phyloP scores from a whole-genome alignment of 2,888 invertebrate genomes.

The Thecocarcelia acutangulata region DNA sequence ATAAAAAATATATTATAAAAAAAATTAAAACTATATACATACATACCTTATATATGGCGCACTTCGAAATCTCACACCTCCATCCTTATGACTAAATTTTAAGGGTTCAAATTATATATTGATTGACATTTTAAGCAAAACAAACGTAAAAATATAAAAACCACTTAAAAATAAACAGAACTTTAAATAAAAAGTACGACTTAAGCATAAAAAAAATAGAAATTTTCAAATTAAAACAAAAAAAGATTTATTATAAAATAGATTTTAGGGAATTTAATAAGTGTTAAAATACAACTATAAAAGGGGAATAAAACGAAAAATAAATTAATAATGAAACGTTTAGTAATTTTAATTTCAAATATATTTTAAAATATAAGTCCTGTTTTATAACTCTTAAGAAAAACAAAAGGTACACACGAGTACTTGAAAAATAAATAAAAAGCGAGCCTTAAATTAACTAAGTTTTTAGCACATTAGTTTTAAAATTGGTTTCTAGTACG shows the following conservation, averaged over 20 bases:
- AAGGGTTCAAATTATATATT: constrained; percentile 68
- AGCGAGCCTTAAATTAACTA: constrained; percentile 61
- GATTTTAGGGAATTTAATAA: constrained; percentile 69
- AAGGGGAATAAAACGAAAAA: constrained; percentile 45
- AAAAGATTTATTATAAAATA: constrained; percentile 39
- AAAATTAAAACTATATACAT: not conserved
- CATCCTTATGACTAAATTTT: constrained; percentile 76
- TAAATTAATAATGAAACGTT: constrained; percentile 25
- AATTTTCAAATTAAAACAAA: constrained; percentile 43
- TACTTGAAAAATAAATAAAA: constrained; percentile 21
- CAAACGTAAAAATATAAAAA: constrained; percentile 43
- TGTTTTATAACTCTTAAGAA: constrained; percentile 65
- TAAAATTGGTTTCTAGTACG: constrained; percentile 62
- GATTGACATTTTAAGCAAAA: constrained; percentile 44
- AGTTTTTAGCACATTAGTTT: constrained; percentile 66
- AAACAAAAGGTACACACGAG: constrained; percentile 48
- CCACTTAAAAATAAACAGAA: constrained; percentile 59
- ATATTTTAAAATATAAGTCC: constrained; percentile 65
- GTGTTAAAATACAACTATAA: constrained; percentile 50
- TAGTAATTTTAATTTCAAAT: constrained; percentile 51
- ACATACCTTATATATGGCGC: constrained; percentile 56
- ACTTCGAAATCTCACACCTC: constrained; percentile 72
- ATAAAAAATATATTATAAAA: constrained; percentile 40
- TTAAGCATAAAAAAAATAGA: constrained; percentile 56
- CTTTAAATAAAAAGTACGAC: constrained; percentile 53